Base-by-base conservation (phyloP, 2,888 invertebrate species). In the Pyrgus malvae region DNA sequence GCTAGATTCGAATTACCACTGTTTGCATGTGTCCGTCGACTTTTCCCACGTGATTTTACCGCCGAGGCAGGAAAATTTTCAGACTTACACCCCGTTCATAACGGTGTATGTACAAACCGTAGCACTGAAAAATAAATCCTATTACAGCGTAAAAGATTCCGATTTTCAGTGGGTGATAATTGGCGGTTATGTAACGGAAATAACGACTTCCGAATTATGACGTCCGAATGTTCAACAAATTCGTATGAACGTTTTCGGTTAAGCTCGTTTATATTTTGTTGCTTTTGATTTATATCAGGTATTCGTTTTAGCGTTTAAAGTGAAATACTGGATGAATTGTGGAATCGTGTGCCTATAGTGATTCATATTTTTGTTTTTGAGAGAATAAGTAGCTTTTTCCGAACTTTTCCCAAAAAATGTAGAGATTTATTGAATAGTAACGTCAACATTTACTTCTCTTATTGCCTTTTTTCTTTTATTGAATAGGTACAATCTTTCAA, bases 1-100 rank as follows among this genome's bases (percentile, higher is more conserved):
- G 38, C 53, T 42, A 45, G 45, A 53, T 53, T 53, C 53, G 53
- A 53, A 45, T 53, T 45, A 53, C 51, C 51, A 17, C 45, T 29
- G 53, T 53, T 53, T 53, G 45, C 45, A 53, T 38, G 53, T 53
- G 45, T 45, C 45, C 21, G 37, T 9, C 31, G 31, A 53, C 53
- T 38, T 53, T 53, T 53, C 53, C 53, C 53, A 53, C 45, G 53
- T 45, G 38, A 45, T 45, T 38, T 27, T 29, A 44, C 17, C 44
- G 44, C 7, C 29, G 19, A 37, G n/a, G 17, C 51, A 45, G 45
- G 53, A 53, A 53, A 53, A 53, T 45, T 45, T 53, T 53, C 45
- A 45, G 44, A 37, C 27, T 31, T 31, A 45, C 45, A 19, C 11
- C 31, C 23, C 6, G 9, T 2, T 5, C 33, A 23, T 2, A 45